Evolutionary conservation across 2,797 vertebrate species (phyloP).

Genomic region (Pangasius krempfi): DNA sequence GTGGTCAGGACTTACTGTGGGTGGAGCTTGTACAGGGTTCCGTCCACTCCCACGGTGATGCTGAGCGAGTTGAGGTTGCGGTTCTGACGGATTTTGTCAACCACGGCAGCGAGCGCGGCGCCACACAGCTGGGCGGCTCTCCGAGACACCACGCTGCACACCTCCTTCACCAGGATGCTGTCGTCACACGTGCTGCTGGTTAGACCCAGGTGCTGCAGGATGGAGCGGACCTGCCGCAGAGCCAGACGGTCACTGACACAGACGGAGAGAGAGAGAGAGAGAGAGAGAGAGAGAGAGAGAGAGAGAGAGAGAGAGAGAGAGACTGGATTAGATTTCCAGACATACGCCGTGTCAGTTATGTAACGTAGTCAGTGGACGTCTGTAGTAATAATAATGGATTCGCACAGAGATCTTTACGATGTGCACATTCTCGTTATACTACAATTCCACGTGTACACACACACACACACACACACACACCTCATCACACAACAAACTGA

Average conservation of each 20-base stretch:
- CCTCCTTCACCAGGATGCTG: slow-evolving; percentile 96
- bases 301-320: no score
- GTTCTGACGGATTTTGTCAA: slow-evolving; percentile 92
- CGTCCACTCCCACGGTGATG: slow-evolving; percentile 92
- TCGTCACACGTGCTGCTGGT: slow-evolving; percentile 90
- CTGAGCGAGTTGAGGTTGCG: slow-evolving; percentile 83
- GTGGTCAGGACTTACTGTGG: slow-evolving; percentile 84
- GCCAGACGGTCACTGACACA: slow-evolving; percentile 87
- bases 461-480: no score
- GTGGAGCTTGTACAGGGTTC: slow-evolving; percentile 95
- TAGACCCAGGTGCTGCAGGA: slow-evolving; percentile 92
- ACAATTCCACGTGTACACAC: no score
- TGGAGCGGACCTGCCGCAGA: slow-evolving; percentile 91
- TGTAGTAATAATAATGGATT: no score
- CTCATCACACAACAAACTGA: no score
- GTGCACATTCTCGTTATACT: no score
- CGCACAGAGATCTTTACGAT: no score
- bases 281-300: no score
- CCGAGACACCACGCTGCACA: slow-evolving; percentile 85
- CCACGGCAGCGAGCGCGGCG: slow-evolving; percentile 89
- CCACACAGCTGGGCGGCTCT: slow-evolving; percentile 93
- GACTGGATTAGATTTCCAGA: background rate
- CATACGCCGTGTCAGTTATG: background rate
- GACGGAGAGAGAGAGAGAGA: background rate
- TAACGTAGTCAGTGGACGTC: background rate